phyloP scores from a whole-genome alignment of 2,888 invertebrate species.

The Lagria hirta region DNA sequence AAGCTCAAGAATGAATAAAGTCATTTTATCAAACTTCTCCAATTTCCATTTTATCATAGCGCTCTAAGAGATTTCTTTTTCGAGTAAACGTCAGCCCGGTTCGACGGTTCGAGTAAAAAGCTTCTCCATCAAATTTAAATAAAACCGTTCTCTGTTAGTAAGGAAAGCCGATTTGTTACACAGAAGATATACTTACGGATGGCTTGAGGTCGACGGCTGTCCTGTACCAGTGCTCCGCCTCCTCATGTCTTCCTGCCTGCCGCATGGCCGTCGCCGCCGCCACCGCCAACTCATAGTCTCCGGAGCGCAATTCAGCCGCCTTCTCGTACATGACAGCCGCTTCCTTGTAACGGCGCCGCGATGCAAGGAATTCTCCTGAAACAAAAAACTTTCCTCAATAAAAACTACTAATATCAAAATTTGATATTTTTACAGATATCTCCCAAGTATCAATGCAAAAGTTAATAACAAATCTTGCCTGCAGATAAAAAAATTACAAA shows the following conservation, averaged over 20 bases:
- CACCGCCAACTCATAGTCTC: slow-evolving; percentile 81
- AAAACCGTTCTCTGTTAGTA: too few species aligned
- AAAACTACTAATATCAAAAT: slow-evolving; percentile 11
- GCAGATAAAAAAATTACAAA: too few species aligned
- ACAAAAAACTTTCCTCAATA: too few species aligned
- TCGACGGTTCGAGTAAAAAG: slow-evolving; percentile 6
- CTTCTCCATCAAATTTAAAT: slow-evolving; percentile 9
- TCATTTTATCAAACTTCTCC: too few species aligned
- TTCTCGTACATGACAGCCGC: slow-evolving; percentile 78
- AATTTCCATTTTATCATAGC: slow-evolving; percentile 21
- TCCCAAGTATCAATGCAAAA: too few species aligned
- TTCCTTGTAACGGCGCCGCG: slow-evolving; percentile 76
- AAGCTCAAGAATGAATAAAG: too few species aligned
- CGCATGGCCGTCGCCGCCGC: slow-evolving; percentile 87
- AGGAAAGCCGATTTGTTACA: too few species aligned
- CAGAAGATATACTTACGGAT: slow-evolving; percentile 49
- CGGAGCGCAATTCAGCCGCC: slow-evolving; percentile 76
- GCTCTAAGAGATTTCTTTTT: slow-evolving; percentile 18
- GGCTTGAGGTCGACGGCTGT: slow-evolving; percentile 60
- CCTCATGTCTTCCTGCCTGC: slow-evolving; percentile 75
- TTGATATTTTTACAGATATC: slow-evolving; percentile 6
- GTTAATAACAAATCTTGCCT: too few species aligned
- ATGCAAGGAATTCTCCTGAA: slow-evolving; percentile 84
- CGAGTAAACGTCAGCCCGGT: slow-evolving; percentile 7
- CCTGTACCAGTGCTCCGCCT: slow-evolving; percentile 87